Evolutionary conservation across 1,140 invertebrate species (phyloP), one percentile per base, ranked within the genome.

Genomic region (Cyclina sinensis): DNA sequence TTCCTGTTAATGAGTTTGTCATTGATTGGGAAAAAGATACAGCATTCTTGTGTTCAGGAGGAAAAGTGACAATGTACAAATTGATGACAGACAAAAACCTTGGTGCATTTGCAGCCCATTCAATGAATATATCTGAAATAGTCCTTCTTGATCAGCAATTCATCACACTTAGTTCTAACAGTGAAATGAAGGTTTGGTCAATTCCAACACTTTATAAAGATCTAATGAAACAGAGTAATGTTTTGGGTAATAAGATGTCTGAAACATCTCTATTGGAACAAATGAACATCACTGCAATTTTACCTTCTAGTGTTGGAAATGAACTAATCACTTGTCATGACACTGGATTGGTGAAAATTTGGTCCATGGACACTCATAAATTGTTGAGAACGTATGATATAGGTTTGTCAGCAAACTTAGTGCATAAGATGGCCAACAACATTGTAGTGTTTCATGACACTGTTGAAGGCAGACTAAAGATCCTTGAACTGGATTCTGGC

Each of bases 51-150:
- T 89, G 91, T 18, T 89, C 92, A 39, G 18, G 57, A 9, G 78
- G 92, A 24, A 62, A 83, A 14, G 87, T 94, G 16, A 79, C 43
- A 35, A 14, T 93, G 27, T 94, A 90, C 73, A 90, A 91, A 51
- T 37, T 59, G 14, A 59, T 59, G 11, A 79, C 43, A n/a, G 80
- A 89, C 14, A 68, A 82, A 48, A 78, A 81, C 21, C 32, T 73
- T 21, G 86, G 88, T n/a, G 43, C 59, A 37, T 89, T 92, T 65
- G 46, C 73, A 27, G 91, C 91, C 11, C 84, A 92, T 76, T 18
- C 27, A 14, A 59, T 57, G 27, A 32, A 16, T 43, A 68, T 92
- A 16, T 18, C 86, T 39, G 37, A 88, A 70, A 59, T 92, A 16
- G 0, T 59, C 1, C 43, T 88, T 24, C 32, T 90, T 27, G 90